Evolutionary conservation across 2,113 vertebrate species (phyloP), one percentile per base, ranked within the genome.

Genomic region (Pelecanoides urinatrix): DNA sequence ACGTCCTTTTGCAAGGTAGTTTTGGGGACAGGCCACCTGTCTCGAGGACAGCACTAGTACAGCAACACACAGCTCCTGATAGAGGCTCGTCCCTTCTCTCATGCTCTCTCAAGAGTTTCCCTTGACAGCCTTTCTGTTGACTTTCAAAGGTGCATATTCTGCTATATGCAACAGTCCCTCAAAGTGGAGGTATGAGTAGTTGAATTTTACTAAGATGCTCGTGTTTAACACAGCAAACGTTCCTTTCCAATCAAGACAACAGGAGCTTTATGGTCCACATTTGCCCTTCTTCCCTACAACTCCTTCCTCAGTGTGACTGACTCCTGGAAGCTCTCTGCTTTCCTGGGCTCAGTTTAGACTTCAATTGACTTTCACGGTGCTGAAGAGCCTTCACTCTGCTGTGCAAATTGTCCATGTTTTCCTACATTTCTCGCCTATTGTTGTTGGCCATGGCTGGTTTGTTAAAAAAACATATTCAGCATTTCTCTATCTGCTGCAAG

Each of bases 351-450:
- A 0, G 7, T 29, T 71, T 30, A 58, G 68, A 22, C 49, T 72
- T 29, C 32, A 66, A 1, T 6, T 59, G 66, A 49, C 55, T 70
- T 81, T 59, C 81, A 5, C 0, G 0, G 36, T 26, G 6, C 58
- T 59, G 25, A 85, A 42, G 61, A 68, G 47, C 4, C 21, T 56
- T 62, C 44, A 5, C 61, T 71, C 32, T 42, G n/a, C 70, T 85
- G 27, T 32, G 81, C 58, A 61, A 36, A 61, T n/a, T 9, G 0
- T 13, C 53, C 40, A 1, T 59, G 56, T 88, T 88, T 93, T 76
- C 62, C 79, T 67, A 1, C 61, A 40, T 72, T 91, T 94, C 66
- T 88, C 7, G 12, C 16, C 58, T 87, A 65, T 65, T 92, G 87
- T 62, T 89, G 49, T 68, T 96, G 84, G 87, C 75, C 2, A 0